Evolutionary conservation across 2,797 vertebrate genomes (phyloP).

Genomic region (Schizothorax lantsangensis): DNA sequence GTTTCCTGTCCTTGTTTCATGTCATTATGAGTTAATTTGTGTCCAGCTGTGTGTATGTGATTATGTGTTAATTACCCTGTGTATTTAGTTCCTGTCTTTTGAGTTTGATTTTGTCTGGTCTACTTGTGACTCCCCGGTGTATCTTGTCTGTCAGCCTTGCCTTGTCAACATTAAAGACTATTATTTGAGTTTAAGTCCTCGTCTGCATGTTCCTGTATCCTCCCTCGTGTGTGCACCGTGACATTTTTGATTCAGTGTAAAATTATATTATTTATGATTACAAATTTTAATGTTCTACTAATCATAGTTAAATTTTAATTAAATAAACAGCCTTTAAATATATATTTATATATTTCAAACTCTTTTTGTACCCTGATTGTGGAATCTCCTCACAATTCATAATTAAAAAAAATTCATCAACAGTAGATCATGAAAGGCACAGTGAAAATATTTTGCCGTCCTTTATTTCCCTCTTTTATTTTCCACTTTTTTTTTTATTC

Average conservation of each 20-base stretch:
- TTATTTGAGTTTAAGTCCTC: too few species aligned
- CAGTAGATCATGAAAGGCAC: neutral
- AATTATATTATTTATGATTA: neutral
- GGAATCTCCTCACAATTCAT: neutral
- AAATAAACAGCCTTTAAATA: neutral
- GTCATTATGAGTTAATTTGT: too few species aligned
- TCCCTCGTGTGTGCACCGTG: too few species aligned
- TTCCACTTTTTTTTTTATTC: slow-evolving; percentile 16
- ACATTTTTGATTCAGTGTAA: neutral
- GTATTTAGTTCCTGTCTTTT: too few species aligned
- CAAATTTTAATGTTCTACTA: neutral
- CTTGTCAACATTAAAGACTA: too few species aligned
- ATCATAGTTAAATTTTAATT: neutral
- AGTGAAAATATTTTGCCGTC: neutral
- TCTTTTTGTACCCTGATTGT: neutral
- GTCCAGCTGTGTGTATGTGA: too few species aligned
- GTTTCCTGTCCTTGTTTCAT: too few species aligned
- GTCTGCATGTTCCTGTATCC: too few species aligned
- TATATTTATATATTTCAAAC: neutral
- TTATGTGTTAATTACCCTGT: too few species aligned
- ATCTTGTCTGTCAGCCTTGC: too few species aligned
- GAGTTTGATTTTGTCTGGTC: too few species aligned
- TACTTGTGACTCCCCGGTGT: too few species aligned
- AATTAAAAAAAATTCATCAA: neutral
- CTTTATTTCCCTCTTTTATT: slow-evolving; percentile 12